These are phyloP conservation scores for Sorex maritimensis DNA, from an alignment of 2,797 vertebrate genomes.

Conservation along the genomic window DNA sequence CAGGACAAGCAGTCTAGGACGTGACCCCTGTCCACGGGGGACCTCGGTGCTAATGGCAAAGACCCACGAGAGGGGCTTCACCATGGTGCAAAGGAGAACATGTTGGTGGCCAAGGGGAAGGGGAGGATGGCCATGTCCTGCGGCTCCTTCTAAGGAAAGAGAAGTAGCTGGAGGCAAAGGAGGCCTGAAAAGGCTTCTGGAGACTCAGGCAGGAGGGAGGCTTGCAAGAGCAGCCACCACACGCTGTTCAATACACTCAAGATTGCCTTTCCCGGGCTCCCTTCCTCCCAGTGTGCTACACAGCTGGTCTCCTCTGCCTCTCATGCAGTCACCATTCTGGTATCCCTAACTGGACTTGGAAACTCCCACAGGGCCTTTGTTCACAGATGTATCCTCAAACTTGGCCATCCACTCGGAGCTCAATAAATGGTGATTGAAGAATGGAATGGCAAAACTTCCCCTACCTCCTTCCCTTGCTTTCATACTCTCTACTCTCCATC, in stretches of 20 bases:
- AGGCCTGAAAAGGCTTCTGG: not conserved
- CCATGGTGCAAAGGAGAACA: rapidly evolving
- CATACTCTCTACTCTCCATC: not conserved
- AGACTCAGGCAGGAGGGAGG: not conserved
- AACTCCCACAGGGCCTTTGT: not conserved
- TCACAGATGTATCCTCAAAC: not conserved
- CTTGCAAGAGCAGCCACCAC: not conserved
- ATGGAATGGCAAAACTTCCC: not conserved
- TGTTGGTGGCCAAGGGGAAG: not conserved
- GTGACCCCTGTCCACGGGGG: not conserved
- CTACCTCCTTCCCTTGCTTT: not conserved
- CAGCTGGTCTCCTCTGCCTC: not conserved
- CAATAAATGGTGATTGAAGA: not conserved
- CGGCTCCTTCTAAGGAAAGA: not conserved
- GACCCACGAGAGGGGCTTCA: not conserved
- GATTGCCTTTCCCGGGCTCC: not conserved
- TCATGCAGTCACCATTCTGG: not conserved
- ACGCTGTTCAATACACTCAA: no score
- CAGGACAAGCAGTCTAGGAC: not conserved
- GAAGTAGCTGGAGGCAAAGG: not conserved
- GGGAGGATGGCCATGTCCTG: rapidly evolving
- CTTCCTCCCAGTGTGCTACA: not conserved
- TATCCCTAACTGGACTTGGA: not conserved
- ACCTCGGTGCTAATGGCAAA: not conserved
- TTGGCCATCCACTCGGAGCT: not conserved